Base-by-base conservation (phyloP, 2,113 vertebrate species). In the Varanus komodoensis region DNA sequence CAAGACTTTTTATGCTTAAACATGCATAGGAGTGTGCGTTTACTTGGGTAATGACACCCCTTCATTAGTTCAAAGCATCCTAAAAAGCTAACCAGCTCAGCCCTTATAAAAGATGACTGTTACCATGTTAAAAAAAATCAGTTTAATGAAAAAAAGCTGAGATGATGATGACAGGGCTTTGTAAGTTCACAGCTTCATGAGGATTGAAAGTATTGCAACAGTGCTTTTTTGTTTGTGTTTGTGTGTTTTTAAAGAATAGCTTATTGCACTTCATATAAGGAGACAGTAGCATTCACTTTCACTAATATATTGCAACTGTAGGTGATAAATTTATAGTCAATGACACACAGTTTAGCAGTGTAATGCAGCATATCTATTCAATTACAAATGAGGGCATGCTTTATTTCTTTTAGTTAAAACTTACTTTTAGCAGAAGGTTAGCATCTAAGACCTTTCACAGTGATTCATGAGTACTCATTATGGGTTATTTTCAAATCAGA, bases 261-360 rank as follows among this genome's bases (percentile, higher is more conserved):
- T 87, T 17, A 82, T 3, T 81, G 84, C 29, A 57, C 57, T 64
- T 57, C 52, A 17, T 67, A 86, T 15, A 84, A n/a, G 3, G 86
- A 68, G 69, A 2, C 21, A 32, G 21, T 12, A 71, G 25, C 34
- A 92, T 7, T 89, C 80, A 84, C 92, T 92, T 90, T 74, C 89
- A 50, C 64, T 94, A 87, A 91, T 91, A 84, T 9, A 75, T 82
- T 29, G n/a, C 0, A 89, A 94, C 69, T 80, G n/a, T 1, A 77
- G 91, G 78, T 57, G 75, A 50, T 84, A 89, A 74, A 90, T 90
- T 1, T 84, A 44, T 88, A 89, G 57, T 69, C 64, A 81, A 75
- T 91, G 61, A 82, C 4, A 54, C n/a, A 75, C 12, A 86, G 44
- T 82, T 92, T 87, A 92, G 89, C 17, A 38, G 44, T 29, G 8